phyloP scores from a whole-genome alignment of 2,113 vertebrate species.

The Otis tarda region DNA sequence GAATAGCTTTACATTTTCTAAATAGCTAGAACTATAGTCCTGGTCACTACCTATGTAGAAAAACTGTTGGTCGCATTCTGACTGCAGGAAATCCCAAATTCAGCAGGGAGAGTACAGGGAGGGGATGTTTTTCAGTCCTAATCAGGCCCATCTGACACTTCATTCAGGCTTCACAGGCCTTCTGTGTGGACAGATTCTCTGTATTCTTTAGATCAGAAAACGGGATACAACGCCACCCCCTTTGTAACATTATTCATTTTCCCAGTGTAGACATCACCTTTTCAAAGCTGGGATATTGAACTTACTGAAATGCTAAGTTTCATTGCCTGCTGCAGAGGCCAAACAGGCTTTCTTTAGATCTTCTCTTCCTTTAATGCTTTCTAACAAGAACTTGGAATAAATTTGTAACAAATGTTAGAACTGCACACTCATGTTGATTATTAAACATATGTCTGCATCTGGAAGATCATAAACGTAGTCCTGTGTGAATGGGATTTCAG shows the following conservation, averaged over 20 bases:
- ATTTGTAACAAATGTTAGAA: background rate
- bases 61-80: background rate
- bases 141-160: background rate
- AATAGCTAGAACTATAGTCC: conserved; percentile 42
- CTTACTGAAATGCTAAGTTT: background rate
- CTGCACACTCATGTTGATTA: background rate
- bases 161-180: background rate
- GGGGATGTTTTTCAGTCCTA: background rate
- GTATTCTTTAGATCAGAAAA: background rate
- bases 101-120: background rate
- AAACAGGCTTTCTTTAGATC: background rate
- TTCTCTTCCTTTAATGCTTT: background rate
- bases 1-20: conserved; percentile 68
- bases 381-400: background rate
- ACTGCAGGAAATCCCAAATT: background rate
- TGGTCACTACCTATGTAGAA: conserved; percentile 30
- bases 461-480: background rate
- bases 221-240: background rate
- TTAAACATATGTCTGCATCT: background rate
- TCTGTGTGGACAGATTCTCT: background rate
- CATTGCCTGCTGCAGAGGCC: background rate
- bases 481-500: background rate
- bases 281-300: background rate
- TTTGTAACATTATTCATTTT: background rate
- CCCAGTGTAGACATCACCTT: background rate